Evolutionary conservation across 2,113 vertebrate species (phyloP).

Genomic region (Corythaeola cristata): DNA sequence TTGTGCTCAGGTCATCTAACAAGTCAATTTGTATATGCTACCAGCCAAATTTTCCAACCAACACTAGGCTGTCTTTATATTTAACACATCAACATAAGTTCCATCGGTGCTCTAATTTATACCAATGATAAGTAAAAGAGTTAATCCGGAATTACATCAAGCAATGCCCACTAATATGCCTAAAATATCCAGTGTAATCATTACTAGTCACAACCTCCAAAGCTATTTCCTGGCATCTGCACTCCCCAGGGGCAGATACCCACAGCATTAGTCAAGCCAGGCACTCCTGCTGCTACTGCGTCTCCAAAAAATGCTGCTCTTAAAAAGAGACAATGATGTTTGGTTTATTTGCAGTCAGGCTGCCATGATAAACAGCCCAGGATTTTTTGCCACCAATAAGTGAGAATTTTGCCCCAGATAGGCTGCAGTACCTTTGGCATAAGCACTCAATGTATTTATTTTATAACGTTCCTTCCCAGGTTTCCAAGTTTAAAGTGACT

Average conservation of each 20-base stretch:
- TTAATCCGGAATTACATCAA: conserved; percentile 39
- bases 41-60: neutral
- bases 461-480: neutral
- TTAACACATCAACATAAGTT: neutral
- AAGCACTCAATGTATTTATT: neutral
- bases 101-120: neutral
- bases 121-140: conserved; percentile 11
- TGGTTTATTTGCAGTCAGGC: neutral
- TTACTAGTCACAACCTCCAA: conserved; percentile 40
- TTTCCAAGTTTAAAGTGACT: neutral
- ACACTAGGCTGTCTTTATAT: neutral
- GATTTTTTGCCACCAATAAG: neutral
- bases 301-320: conserved; percentile 33
- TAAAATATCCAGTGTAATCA: conserved; percentile 59
- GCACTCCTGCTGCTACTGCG: conserved; percentile 40
- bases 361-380: neutral
- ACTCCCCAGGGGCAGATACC: conserved; percentile 54
- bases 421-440: neutral
- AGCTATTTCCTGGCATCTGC: conserved; percentile 63
- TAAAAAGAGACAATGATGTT: neutral
- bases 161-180: conserved; percentile 33
- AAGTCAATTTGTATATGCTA: neutral
- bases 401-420: neutral
- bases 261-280: conserved; percentile 57
- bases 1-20: neutral